Evolutionary conservation across 2,113 vertebrate species (phyloP).

Genomic region (Ranitomeya imitator): DNA sequence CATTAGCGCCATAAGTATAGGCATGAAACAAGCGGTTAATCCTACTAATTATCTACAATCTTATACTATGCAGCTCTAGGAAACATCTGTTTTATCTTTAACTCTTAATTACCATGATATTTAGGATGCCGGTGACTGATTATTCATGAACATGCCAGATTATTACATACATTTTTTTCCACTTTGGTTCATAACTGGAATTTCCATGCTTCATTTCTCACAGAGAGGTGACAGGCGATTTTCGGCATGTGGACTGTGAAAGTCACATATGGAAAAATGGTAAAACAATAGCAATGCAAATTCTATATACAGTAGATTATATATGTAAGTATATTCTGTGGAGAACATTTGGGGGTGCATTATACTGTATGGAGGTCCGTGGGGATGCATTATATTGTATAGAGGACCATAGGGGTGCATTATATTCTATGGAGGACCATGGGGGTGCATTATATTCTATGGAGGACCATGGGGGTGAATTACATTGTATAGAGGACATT

Average conservation of each 20-base stretch:
- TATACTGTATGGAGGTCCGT: too few relatives aligned
- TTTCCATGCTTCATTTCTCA: constrained; percentile 15
- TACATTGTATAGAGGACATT: too few relatives aligned
- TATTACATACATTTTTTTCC: constrained; percentile 29
- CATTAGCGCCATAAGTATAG: background rate
- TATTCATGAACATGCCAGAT: constrained; percentile 23
- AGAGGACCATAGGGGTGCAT: too few relatives aligned
- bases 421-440: too few relatives aligned
- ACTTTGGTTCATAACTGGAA: constrained; percentile 10
- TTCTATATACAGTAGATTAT: background rate
- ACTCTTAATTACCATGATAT: constrained; percentile 7
- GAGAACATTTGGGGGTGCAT: too few relatives aligned
- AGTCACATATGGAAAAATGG: background rate
- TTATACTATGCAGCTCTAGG: background rate
- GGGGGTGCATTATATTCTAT: too few relatives aligned
- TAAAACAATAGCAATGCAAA: constrained; percentile 16
- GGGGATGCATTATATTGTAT: too few relatives aligned
- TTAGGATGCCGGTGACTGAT: constrained; percentile 13
- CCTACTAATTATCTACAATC: background rate
- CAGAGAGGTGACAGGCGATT: constrained; percentile 8
- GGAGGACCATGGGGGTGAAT: too few relatives aligned
- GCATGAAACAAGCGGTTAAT: background rate
- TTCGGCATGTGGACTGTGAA: constrained; percentile 27
- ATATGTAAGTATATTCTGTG: too few relatives aligned
- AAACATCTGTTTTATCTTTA: constrained; percentile 32